A percentile compares a stretch with the other conserved stretches of the same genome.
Evolutionary conservation across 2,797 vertebrate genomes (phyloP).

Genomic region (Ciconia nigra): DNA sequence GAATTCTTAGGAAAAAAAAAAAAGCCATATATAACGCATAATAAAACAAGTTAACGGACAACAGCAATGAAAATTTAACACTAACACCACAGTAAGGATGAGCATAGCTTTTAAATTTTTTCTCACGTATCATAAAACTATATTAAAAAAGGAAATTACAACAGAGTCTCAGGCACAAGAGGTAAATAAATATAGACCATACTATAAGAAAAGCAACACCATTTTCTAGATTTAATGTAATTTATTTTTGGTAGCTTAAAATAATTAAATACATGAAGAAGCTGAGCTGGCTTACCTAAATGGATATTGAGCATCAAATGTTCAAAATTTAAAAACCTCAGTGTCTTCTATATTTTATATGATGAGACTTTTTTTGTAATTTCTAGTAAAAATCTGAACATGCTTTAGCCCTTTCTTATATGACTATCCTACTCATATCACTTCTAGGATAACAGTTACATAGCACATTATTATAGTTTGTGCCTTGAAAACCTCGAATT

Average conservation of each 20-base stretch:
- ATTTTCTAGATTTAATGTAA: neutral
- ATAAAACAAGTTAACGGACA: neutral
- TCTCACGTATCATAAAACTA: neutral
- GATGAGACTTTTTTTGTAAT: neutral
- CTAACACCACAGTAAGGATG: neutral
- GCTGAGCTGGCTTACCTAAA: neutral
- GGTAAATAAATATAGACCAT: neutral
- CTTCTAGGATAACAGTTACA: neutral
- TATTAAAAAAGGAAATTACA: neutral
- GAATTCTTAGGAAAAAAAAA: constrained; percentile 21
- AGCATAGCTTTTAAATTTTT: neutral
- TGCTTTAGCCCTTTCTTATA: neutral
- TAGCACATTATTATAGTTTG: neutral
- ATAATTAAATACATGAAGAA: neutral
- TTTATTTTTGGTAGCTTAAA: neutral
- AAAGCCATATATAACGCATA: neutral
- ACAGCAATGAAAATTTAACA: neutral
- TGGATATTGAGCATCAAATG: neutral
- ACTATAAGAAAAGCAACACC: neutral
- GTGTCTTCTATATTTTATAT: neutral
- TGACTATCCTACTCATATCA: neutral
- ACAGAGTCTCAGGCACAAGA: neutral
- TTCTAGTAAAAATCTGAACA: neutral
- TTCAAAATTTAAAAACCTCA: neutral
- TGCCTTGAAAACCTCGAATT: neutral